Conservation (phyloP, 2,888 invertebrate genomes). For the Athalia rosae region DNA sequence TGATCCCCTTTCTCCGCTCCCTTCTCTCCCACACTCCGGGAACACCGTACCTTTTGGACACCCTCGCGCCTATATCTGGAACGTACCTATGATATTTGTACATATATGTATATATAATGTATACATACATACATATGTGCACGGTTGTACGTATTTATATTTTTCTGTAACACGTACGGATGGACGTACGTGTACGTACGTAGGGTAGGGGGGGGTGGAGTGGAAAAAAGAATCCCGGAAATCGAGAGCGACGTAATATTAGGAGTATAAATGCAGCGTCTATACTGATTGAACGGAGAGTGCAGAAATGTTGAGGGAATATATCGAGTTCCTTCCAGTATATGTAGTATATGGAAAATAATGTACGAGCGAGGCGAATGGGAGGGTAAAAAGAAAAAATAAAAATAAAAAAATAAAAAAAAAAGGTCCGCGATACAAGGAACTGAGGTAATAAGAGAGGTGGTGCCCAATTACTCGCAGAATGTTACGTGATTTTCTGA, state of each 20-base stretch:
- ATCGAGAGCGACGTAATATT: no score
- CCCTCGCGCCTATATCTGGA: no score
- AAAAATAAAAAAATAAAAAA: neutral
- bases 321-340: no score
- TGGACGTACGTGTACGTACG: no score
- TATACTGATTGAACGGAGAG: no score
- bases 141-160: no score
- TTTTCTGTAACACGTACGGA: no score
- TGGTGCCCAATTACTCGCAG: neutral
- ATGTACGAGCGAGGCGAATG: neutral
- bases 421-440: conserved; percentile 3
- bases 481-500: conserved; percentile 16
- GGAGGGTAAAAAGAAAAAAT: neutral
- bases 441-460: neutral
- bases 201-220: no score
- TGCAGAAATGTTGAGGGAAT: no score
- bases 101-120: neutral
- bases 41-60: no score
- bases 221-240: no score
- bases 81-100: neutral
- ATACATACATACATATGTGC: neutral
- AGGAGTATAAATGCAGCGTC: no score
- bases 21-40: neutral
- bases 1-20: neutral
- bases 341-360: neutral